These are phyloP conservation scores for Macrobrachium nipponense DNA, from an alignment of 1,140 invertebrate genomes.

Conservation along the genomic window DNA sequence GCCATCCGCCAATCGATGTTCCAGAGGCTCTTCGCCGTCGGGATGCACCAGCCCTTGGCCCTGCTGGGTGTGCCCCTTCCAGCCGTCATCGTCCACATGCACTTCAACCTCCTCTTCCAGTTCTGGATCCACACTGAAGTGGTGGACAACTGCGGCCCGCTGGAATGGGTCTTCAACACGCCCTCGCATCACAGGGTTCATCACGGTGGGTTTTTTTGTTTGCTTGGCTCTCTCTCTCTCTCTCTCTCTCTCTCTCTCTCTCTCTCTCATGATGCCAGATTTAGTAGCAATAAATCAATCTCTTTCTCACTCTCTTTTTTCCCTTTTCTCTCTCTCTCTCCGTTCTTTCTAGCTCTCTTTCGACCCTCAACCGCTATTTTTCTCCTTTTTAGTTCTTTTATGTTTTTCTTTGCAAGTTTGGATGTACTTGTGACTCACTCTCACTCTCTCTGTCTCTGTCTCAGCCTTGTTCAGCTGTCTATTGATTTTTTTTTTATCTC, in stretches of 20 bases:
- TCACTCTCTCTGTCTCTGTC: not conserved
- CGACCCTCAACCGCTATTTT: too few species aligned
- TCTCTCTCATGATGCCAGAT: too few species aligned
- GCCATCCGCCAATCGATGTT: slow-evolving; percentile 85
- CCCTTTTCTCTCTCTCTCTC: not conserved
- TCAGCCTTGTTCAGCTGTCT: too few species aligned
- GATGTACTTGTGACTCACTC: too few species aligned
- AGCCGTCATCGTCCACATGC: slow-evolving; percentile 84
- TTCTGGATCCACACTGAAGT: slow-evolving; percentile 93
- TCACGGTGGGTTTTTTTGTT: slow-evolving; percentile 77
- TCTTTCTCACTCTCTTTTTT: not conserved
- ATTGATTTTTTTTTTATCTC: too few species aligned
- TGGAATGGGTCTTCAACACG: slow-evolving; percentile 89
- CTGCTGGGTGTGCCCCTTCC: slow-evolving; percentile 82
- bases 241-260: slow-evolving; percentile 16
- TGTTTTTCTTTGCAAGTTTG: too few species aligned
- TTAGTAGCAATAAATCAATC: too few species aligned
- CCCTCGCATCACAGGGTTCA: slow-evolving; percentile 91
- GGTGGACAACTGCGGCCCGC: slow-evolving; percentile 80
- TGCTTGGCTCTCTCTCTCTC: slow-evolving; percentile 3
- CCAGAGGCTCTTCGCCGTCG: slow-evolving; percentile 84
- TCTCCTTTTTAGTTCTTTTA: too few species aligned
- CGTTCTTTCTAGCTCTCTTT: not conserved
- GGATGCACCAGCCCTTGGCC: slow-evolving; percentile 88
- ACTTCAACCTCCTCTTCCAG: slow-evolving; percentile 90